phyloP scores from a whole-genome alignment of 2,113 vertebrate genomes.

The Geothlypis trichas region DNA sequence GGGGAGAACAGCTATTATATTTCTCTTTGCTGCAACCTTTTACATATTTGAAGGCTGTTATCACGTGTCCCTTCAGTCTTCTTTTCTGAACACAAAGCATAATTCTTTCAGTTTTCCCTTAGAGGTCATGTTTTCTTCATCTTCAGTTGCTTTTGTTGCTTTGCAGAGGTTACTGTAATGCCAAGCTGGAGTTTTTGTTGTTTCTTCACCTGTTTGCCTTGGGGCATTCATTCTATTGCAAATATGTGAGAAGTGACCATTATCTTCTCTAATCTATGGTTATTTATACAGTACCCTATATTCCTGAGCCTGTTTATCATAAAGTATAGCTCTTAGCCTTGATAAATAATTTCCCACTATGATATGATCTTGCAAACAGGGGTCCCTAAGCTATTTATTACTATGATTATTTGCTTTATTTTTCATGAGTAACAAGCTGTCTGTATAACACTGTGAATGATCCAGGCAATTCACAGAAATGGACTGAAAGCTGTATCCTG shows the following conservation, averaged over 20 bases:
- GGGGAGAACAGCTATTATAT: constrained; percentile 26
- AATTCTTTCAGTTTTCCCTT: constrained; percentile 29
- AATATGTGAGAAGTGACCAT: constrained; percentile 13
- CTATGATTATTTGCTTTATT: constrained; percentile 9
- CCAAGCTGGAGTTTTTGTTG: constrained; percentile 27
- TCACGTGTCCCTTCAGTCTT: background rate
- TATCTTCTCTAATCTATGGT: constrained; percentile 29
- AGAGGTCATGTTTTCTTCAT: constrained; percentile 27
- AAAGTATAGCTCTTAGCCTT: constrained; percentile 20
- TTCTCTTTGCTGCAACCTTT: constrained; percentile 55
- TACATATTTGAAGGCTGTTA: constrained; percentile 53
- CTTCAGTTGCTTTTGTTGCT: background rate
- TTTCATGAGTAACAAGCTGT: constrained; percentile 1
- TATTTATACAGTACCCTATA: constrained; percentile 22
- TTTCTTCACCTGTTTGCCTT: constrained; percentile 12
- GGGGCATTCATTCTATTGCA: background rate
- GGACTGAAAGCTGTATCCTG: background rate
- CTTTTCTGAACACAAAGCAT: background rate
- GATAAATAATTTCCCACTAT: constrained; percentile 31
- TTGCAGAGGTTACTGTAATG: constrained; percentile 5
- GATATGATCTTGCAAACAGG: background rate
- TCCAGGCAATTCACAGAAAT: background rate
- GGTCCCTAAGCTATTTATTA: constrained; percentile 15
- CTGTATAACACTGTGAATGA: background rate
- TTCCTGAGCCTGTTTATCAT: constrained; percentile 4